Evolutionary conservation across 2,888 invertebrate genomes (phyloP).

Genomic region (Chaetoderma sp.): DNA sequence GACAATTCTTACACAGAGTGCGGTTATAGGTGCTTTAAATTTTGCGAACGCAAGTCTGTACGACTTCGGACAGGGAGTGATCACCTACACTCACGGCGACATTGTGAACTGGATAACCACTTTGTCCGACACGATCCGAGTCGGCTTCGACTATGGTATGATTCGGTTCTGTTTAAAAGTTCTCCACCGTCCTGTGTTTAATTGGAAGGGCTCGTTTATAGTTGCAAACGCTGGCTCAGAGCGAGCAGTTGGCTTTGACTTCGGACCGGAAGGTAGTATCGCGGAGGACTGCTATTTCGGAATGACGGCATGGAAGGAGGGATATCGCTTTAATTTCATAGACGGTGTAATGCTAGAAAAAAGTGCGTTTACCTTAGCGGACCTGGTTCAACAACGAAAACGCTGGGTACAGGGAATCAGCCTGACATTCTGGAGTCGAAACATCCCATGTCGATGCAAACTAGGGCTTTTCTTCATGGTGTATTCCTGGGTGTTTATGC

Average conservation of each 20-base stretch:
- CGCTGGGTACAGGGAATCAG: conserved; percentile 59
- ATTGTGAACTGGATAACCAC: conserved; percentile 59
- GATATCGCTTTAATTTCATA: conserved; percentile 56
- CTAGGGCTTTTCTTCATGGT: conserved; percentile 50
- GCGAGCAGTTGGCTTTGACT: conserved; percentile 49
- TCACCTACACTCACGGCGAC: conserved; percentile 52
- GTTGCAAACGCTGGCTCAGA: conserved; percentile 56
- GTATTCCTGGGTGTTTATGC: conserved; percentile 41
- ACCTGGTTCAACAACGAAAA: conserved; percentile 53
- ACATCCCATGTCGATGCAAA: conserved; percentile 48
- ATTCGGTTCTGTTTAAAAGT: conserved; percentile 45
- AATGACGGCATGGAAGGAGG: conserved; percentile 51
- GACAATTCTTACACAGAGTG: background rate
- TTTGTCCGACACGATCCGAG: conserved; percentile 52
- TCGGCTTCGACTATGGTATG: conserved; percentile 53
- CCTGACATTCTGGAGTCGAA: conserved; percentile 44
- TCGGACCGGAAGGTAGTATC: conserved; percentile 53
- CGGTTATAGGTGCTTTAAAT: conserved; percentile 1
- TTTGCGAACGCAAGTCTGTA: background rate
- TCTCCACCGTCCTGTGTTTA: conserved; percentile 52
- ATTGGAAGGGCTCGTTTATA: conserved; percentile 62
- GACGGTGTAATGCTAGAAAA: conserved; percentile 62
- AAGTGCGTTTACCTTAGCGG: conserved; percentile 53
- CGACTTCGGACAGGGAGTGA: conserved; percentile 24
- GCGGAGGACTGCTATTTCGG: conserved; percentile 60